These are phyloP conservation scores for Chondrilla cf. caribensis DNA, from an alignment of 37 sponge, comb jelly and placozoan genomes.

Conservation along the genomic window DNA sequence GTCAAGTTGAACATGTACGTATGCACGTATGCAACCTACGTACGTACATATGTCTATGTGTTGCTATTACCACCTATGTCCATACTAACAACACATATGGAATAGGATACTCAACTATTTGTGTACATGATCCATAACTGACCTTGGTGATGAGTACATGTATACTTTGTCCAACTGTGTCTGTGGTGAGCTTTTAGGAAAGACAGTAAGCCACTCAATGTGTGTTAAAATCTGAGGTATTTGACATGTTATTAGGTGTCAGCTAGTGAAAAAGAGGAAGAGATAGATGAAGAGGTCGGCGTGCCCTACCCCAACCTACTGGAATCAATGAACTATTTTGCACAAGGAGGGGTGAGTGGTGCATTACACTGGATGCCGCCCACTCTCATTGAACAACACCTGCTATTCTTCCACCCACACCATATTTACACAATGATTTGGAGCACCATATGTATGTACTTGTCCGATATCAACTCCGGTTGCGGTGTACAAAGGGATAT, in stretches of 20 bases:
- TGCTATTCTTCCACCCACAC: too few species aligned
- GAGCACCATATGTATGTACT: too few species aligned
- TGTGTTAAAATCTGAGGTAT: background rate
- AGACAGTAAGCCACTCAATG: background rate
- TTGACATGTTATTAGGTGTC: slow-evolving; percentile 10
- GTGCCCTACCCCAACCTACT: slow-evolving; percentile 87
- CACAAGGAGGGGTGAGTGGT: slow-evolving; percentile 83
- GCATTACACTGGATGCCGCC: too few species aligned
- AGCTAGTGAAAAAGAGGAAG: slow-evolving; percentile 60
- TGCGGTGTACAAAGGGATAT: too few species aligned
- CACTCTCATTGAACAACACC: too few species aligned
- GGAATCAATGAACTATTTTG: slow-evolving; percentile 76
- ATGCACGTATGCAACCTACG: too few species aligned
- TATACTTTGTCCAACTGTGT: background rate
- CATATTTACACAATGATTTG: too few species aligned
- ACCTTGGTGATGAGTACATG: background rate
- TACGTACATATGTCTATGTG: background rate
- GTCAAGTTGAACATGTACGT: too few species aligned
- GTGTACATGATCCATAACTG: background rate
- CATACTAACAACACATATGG: too few species aligned
- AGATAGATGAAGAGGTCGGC: slow-evolving; percentile 86
- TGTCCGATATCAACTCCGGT: too few species aligned
- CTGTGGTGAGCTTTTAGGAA: slow-evolving; percentile 17
- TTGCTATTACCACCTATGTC: too few species aligned
- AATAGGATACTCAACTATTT: too few species aligned